Evolutionary conservation across 1,140 invertebrate species (phyloP), one percentile per base, ranked within the genome.

Genomic region (Leptinotarsa defecta): DNA sequence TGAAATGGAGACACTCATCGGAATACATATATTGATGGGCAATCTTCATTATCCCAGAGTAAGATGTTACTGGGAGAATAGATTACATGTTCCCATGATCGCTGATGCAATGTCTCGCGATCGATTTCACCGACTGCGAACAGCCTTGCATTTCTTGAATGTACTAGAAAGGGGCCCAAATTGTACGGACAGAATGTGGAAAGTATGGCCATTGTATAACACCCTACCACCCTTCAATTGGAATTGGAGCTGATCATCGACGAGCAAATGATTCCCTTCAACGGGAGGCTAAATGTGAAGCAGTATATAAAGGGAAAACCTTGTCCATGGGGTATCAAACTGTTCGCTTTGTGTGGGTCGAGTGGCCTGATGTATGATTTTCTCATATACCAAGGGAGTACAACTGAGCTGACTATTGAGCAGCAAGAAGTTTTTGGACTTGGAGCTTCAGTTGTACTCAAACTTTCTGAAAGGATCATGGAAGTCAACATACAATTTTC

Each of bases 11-110:
- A 27, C 61, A 20, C 64, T 64, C 64, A 34, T 63, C 22, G 52
- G 71, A 6, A 73, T 73, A 8, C 61, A 64, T 34, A 64, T 73
- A 19, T 63, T 73, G 61, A 73, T 73, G 62, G 61, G 71, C 20
- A 73, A 64, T 65, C 24, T 63, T 43, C 71, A 73, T 63, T 73
- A 73, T 22, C 71, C 49, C 13, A 64, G 49, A 22, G 17, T 73
- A 2, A 34, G 57, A 24, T 73, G 57, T 52, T 73, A 64, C 61
- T 73, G 49, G 61, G 13, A 62, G 4, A 3, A 20, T 6, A n/a
- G 64, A 24, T 63, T 73, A 19, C 19, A 2, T 19, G 27, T 73
- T 1, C 71, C 52, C 19, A 19, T 48, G 5, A 5, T 64, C 8
- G 8, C 20, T 5, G 61, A 65, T 17, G 19, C 63, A 22, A 22